These are phyloP conservation scores for Odocoileus virginianus DNA, from an alignment of 2,113 vertebrate genomes.

Conservation along the genomic window DNA sequence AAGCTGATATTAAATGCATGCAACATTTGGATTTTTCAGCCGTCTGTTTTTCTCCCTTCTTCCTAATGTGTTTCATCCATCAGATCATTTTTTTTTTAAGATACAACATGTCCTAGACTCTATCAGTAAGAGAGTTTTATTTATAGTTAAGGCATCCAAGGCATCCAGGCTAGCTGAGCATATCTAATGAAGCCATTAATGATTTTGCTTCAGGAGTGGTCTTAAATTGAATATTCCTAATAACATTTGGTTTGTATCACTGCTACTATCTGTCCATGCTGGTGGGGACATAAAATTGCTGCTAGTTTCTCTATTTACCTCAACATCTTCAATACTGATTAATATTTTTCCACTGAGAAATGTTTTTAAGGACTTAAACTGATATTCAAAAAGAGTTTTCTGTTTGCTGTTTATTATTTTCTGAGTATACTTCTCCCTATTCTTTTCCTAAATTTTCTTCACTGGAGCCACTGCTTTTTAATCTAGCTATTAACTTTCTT, in stretches of 20 bases:
- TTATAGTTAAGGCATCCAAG: not conserved
- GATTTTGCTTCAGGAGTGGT: not conserved
- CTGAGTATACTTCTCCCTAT: not conserved
- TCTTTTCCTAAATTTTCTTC: not conserved
- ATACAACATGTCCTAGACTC: not conserved
- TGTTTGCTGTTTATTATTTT: not conserved
- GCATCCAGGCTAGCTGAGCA: not conserved
- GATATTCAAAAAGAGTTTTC: not conserved
- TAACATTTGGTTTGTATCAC: not conserved
- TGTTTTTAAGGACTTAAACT: not conserved
- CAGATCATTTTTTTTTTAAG: not conserved
- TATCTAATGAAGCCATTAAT: not conserved
- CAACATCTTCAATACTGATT: not conserved
- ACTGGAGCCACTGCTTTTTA: not conserved
- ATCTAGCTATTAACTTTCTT: not conserved
- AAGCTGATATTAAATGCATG: not conserved
- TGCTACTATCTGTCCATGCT: not conserved
- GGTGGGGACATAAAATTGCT: not conserved
- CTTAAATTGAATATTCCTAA: not conserved
- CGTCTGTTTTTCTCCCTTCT: not conserved
- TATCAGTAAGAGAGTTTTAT: not conserved
- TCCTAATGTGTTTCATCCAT: not conserved
- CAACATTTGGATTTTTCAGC: not conserved
- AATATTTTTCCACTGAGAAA: not conserved
- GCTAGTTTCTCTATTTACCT: not conserved